Conservation (phyloP, 1,140 invertebrate genomes). For the Calliphora vicina region DNA sequence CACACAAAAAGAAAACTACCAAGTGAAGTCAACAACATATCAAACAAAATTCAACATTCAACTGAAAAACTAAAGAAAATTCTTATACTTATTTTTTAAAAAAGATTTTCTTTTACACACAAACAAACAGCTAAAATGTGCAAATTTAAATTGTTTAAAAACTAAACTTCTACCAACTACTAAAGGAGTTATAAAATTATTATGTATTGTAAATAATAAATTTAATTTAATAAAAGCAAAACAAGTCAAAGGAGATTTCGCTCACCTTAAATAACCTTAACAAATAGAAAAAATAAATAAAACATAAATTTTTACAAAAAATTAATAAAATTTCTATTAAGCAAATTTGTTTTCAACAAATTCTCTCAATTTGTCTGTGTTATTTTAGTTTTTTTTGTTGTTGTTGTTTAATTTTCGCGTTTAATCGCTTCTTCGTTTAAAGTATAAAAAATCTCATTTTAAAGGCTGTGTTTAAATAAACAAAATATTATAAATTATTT, state of each 20-base stretch:
- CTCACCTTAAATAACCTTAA: not conserved
- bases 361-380: slow-evolving; percentile 3
- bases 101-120: slow-evolving; percentile 12
- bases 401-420: too few species aligned
- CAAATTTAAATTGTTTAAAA: not conserved
- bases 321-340: not conserved
- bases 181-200: not conserved
- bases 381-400: too few species aligned
- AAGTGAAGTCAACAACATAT: not conserved
- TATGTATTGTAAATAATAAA: not conserved
- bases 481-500: not conserved
- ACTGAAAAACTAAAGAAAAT: slow-evolving; percentile 26
- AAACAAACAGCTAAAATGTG: not conserved
- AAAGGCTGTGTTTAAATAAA: slow-evolving; percentile 20
- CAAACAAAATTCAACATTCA: not conserved
- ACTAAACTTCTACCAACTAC: not conserved
- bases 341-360: too few species aligned
- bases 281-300: not conserved
- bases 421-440: not conserved
- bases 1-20: not conserved
- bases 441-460: not conserved
- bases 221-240: not conserved
- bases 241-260: not conserved
- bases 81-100: not conserved
- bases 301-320: not conserved